These are phyloP conservation scores for Eulemur macaco DNA, from an alignment of 2,113 vertebrate genomes.

Conservation along the genomic window DNA sequence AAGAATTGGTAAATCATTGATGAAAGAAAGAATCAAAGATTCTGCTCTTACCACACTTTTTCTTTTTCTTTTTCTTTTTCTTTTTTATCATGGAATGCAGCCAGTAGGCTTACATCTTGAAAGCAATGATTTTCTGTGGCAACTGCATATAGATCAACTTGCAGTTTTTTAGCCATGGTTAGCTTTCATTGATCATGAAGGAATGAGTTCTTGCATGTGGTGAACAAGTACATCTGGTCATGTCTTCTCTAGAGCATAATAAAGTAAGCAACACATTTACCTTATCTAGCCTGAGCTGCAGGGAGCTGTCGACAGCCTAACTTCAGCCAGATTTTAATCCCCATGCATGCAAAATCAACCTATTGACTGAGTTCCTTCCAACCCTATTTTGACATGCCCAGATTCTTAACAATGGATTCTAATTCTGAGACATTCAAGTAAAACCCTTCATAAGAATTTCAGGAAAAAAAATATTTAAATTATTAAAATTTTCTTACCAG, in stretches of 20 bases:
- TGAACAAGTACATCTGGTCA: not conserved
- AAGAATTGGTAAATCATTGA: not conserved
- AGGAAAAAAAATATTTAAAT: not conserved
- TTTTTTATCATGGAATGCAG: not conserved
- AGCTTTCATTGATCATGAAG: not conserved
- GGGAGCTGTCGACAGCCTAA: not conserved
- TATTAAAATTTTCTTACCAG: not conserved
- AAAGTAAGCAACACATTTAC: not conserved
- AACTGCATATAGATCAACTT: not conserved
- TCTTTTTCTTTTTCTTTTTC: not conserved
- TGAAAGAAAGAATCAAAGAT: not conserved
- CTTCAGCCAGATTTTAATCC: not conserved
- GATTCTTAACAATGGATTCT: slow-evolving; percentile 12
- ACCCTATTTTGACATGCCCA: not conserved
- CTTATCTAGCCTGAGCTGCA: not conserved
- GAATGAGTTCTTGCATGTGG: not conserved
- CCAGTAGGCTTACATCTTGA: not conserved
- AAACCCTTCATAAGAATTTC: slow-evolving; percentile 29
- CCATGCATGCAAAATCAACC: not conserved
- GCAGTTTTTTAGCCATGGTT: not conserved
- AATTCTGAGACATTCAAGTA: not conserved
- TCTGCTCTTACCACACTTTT: not conserved
- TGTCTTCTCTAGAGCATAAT: not conserved
- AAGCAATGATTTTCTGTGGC: not conserved
- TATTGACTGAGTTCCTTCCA: not conserved